Percentiles rank a stretch among this genome's conserved stretches.
phyloP scores from a whole-genome alignment of 2,888 invertebrate species.

The Nymphalis polychloros region DNA sequence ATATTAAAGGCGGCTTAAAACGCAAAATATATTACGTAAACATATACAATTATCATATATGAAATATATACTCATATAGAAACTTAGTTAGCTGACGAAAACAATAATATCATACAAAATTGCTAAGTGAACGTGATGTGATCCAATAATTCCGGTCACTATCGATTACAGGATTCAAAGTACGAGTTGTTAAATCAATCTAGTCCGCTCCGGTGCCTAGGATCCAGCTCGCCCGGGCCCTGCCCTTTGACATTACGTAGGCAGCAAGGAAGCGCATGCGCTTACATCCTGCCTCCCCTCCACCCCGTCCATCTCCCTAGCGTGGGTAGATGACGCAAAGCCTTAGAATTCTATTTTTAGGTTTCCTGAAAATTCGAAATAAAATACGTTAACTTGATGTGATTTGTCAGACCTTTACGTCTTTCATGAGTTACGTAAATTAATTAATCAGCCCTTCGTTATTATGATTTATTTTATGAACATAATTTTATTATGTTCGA shows the following conservation, averaged over 20 bases:
- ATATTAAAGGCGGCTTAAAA: not conserved
- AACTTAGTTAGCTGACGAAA: too few relatives aligned
- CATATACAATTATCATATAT: not conserved
- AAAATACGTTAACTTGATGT: not conserved
- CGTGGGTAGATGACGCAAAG: conserved; percentile 71
- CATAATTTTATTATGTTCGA: too few relatives aligned
- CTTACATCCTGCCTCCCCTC: conserved; percentile 50
- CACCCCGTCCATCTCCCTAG: conserved; percentile 44
- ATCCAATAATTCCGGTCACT: not conserved
- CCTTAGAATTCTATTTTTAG: conserved; percentile 63
- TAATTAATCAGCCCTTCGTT: too few relatives aligned
- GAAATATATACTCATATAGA: not conserved
- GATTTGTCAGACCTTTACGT: not conserved
- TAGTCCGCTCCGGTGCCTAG: conserved; percentile 50
- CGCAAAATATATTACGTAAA: not conserved
- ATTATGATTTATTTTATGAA: too few relatives aligned
- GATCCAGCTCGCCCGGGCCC: conserved; percentile 62
- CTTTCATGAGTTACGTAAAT: too few relatives aligned
- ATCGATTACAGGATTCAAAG: conserved; percentile 1
- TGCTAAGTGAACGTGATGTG: not conserved
- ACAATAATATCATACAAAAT: too few relatives aligned
- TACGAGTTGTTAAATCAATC: conserved; percentile 30
- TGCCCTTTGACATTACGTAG: conserved; percentile 76
- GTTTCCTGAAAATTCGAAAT: conserved; percentile 33
- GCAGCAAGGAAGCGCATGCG: conserved; percentile 56